Evolutionary conservation across 2,888 invertebrate genomes (phyloP).

Genomic region (Rapana venosa): DNA sequence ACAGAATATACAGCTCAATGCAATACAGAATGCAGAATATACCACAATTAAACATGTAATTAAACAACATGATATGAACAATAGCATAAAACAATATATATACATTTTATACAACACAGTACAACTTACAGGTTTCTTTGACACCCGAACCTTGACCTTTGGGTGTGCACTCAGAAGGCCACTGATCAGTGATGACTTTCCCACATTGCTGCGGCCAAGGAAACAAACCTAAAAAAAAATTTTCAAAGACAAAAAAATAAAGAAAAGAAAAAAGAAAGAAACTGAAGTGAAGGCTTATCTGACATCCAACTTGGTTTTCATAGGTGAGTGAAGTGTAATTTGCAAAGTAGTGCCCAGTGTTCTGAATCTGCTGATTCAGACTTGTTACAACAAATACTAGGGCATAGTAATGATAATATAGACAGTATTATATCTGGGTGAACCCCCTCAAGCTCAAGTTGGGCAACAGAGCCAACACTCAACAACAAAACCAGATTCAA

Average conservation of each 20-base stretch:
- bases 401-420: no score
- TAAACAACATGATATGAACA: not conserved
- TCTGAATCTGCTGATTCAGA: no score
- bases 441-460: no score
- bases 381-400: no score
- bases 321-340: no score
- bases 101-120: not conserved
- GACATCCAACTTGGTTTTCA: no score
- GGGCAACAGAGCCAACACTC: no score
- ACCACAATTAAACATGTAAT: not conserved
- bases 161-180: constrained; percentile 64
- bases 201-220: constrained; percentile 76
- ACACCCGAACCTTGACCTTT: constrained; percentile 59
- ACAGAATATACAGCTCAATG: not conserved
- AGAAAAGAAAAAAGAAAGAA: not conserved
- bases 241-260: not conserved
- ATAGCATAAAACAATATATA: not conserved
- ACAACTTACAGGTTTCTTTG: constrained; percentile 71
- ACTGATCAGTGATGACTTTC: constrained; percentile 75
- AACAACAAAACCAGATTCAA: no score
- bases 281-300: no score
- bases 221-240: constrained; percentile 69
- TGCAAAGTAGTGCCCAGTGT: no score
- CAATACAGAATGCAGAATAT: not conserved
- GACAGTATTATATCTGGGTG: no score